These are phyloP conservation scores for Thelaira solivaga DNA, from an alignment of 2,888 invertebrate genomes.

Conservation along the genomic window DNA sequence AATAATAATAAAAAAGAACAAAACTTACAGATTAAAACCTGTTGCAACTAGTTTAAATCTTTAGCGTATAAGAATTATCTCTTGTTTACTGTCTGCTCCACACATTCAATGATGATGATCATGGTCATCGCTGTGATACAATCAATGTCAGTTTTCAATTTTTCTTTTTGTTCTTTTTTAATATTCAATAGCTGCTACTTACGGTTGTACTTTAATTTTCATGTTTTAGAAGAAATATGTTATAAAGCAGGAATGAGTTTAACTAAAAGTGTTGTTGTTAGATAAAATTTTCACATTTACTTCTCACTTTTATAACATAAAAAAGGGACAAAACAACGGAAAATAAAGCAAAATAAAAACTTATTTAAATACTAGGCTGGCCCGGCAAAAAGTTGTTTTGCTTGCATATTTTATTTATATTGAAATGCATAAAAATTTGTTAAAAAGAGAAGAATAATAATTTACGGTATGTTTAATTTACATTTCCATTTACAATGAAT, in stretches of 20 bases:
- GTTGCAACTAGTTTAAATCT: slow-evolving; percentile 43
- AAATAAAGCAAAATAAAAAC: no score
- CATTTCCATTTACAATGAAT: no score
- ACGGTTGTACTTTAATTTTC: not conserved
- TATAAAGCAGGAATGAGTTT: not conserved
- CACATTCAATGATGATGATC: slow-evolving; percentile 6
- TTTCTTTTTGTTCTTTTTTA: not conserved
- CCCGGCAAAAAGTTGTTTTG: no score
- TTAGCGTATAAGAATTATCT: slow-evolving; percentile 28
- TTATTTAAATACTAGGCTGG: no score
- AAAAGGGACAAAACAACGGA: no score
- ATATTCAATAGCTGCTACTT: not conserved
- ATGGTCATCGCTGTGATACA: slow-evolving; percentile 11
- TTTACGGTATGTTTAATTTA: no score
- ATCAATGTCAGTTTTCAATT: no score
- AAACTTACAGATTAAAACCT: slow-evolving; percentile 1
- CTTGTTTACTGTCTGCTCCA: slow-evolving; percentile 9
- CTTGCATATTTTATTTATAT: no score
- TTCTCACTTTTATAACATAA: no score
- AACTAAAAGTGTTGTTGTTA: not conserved
- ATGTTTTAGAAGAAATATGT: not conserved
- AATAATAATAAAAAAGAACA: not conserved
- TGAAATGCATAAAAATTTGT: no score
- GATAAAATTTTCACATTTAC: not conserved
- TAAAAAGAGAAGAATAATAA: no score